Evolutionary conservation across 2,888 invertebrate species (phyloP).

Genomic region (Globia sparganii): DNA sequence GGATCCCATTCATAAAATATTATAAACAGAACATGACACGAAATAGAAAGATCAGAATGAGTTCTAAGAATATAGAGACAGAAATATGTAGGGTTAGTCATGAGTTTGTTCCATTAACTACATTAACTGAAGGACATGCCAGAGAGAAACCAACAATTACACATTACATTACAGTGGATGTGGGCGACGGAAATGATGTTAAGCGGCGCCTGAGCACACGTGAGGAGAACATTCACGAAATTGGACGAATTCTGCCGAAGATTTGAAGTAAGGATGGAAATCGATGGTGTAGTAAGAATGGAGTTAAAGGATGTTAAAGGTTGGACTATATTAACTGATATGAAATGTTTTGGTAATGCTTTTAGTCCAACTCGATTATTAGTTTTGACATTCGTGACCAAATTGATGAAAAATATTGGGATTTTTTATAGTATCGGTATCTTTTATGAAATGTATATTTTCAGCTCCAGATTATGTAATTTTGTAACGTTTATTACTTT

Average conservation of each 20-base stretch:
- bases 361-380: background rate
- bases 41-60: conserved; percentile 41
- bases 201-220: conserved; percentile 52
- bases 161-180: conserved; percentile 66
- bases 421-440: background rate
- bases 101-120: conserved; percentile 69
- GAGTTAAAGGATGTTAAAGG: background rate
- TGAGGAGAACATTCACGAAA: conserved; percentile 37
- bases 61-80: conserved; percentile 52
- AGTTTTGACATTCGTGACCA: background rate
- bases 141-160: conserved; percentile 74
- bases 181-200: conserved; percentile 73
- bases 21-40: conserved; percentile 43
- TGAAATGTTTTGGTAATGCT: background rate
- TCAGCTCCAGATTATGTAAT: conserved; percentile 37
- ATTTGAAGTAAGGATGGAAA: background rate
- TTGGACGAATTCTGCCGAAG: conserved; percentile 37
- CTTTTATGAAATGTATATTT: background rate
- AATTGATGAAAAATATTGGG: background rate
- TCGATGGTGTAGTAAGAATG: background rate
- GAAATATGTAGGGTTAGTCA: conserved; percentile 59
- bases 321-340: background rate
- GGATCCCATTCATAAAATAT: conserved; percentile 26
- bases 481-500: conserved; percentile 50
- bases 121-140: conserved; percentile 75